Conservation (phyloP, 2,113 vertebrate genomes). For the Myocastor coypus region DNA sequence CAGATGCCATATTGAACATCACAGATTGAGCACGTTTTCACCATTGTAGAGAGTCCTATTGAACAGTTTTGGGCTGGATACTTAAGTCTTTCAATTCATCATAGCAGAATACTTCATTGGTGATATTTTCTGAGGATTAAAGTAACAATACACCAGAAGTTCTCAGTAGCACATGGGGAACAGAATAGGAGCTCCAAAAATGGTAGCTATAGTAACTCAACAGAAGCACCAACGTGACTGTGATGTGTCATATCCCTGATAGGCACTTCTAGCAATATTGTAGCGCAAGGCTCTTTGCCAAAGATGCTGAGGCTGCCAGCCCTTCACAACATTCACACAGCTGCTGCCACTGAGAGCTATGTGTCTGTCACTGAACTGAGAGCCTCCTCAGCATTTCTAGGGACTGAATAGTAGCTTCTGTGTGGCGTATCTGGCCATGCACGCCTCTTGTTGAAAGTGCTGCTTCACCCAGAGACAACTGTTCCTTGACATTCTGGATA, state of each 20-base stretch:
- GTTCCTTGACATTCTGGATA: not conserved
- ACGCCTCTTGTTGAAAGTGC: not conserved
- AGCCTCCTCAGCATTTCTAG: not conserved
- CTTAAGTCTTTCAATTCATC: not conserved
- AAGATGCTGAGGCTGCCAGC: slow-evolving; percentile 25
- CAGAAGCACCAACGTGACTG: not conserved
- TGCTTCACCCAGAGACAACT: not conserved
- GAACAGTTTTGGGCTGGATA: not conserved
- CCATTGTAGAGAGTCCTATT: not conserved
- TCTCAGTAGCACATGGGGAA: not conserved
- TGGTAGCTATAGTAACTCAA: not conserved
- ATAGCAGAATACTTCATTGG: not conserved
- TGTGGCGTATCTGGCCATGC: not conserved
- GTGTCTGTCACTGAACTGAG: not conserved
- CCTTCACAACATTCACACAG: slow-evolving; percentile 48
- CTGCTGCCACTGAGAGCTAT: slow-evolving; percentile 39
- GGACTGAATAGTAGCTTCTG: not conserved
- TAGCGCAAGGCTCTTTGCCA: slow-evolving; percentile 56
- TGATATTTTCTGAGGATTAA: not conserved
- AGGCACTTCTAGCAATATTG: slow-evolving; percentile 18
- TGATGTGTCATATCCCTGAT: not conserved
- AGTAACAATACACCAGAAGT: not conserved
- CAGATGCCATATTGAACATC: not conserved
- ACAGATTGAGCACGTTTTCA: not conserved
- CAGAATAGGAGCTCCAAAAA: not conserved